These are phyloP conservation scores for Pimpla rufipes DNA, from an alignment of 2,888 invertebrate genomes.

Conservation along the genomic window DNA sequence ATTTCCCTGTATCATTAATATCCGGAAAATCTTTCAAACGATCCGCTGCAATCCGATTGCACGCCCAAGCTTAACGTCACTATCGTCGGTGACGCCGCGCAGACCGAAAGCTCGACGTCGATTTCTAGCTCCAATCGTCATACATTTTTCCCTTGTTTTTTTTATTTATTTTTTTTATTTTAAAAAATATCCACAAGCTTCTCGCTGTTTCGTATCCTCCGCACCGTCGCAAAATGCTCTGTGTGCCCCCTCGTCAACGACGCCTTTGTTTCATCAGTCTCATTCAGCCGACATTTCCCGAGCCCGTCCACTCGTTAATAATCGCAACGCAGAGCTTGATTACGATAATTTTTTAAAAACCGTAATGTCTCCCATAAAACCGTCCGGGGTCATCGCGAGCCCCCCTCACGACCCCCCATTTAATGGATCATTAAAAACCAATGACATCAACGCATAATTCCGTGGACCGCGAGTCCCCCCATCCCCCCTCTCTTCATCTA, in stretches of 20 bases:
- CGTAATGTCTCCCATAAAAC: slow-evolving; percentile 8
- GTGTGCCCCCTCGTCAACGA: slow-evolving; percentile 28
- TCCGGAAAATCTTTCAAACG: slow-evolving; percentile 40
- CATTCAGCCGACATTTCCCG: slow-evolving; percentile 30
- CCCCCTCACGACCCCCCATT: neutral
- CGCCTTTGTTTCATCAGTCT: slow-evolving; percentile 58
- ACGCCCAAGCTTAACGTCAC: neutral
- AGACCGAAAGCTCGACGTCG: neutral
- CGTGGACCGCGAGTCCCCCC: neutral
- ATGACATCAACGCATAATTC: slow-evolving; percentile 41
- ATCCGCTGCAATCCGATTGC: neutral
- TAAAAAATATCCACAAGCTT: neutral
- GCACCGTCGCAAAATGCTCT: neutral
- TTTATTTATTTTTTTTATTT: no score
- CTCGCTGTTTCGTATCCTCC: slow-evolving; percentile 2
- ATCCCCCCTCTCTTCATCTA: slow-evolving; percentile 9
- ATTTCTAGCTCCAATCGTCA: neutral
- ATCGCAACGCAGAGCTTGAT: slow-evolving; percentile 33
- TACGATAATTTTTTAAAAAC: slow-evolving; percentile 52
- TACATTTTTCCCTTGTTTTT: slow-evolving; percentile 1
- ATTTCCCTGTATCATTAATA: slow-evolving; percentile 32
- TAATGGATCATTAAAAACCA: slow-evolving; percentile 54
- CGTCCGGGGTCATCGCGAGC: slow-evolving; percentile 4
- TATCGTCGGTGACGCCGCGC: neutral
- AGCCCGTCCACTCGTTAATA: slow-evolving; percentile 48